Evolutionary conservation across 2,113 vertebrate species (phyloP), one percentile per base, ranked within the genome.

Genomic region (Pavo muticus): DNA sequence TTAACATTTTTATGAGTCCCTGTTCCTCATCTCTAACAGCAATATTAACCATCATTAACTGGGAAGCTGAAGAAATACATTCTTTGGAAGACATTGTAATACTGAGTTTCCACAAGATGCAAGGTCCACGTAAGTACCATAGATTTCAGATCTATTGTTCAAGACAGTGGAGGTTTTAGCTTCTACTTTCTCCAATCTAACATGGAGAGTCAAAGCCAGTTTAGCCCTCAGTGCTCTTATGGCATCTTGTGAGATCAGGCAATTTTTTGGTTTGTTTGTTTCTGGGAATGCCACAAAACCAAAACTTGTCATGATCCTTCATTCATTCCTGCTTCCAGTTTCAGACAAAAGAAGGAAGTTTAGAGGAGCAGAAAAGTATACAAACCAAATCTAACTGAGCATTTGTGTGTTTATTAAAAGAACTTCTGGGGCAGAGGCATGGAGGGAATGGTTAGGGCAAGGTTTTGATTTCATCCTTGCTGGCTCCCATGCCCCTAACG

Each of bases 401-500:
- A 84, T 84, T 87, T 88, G 2, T 79, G n/a, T 83, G 71, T 32
- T 68, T 93, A 82, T 59, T 84, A 79, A 91, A 89, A 86, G 88
- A 72, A 25, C 20, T 75, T 83, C 80, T 87, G 18, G 57, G 69
- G 44, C 37, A 90, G 44, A 40, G 69, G 67, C 16, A 48, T 2
- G 11, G 59, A 90, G 70, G 44, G 85, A 72, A 95, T 69, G 84
- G 83, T 10, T 87, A 59, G 61, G 57, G 54, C 37, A 93, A 87
- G 67, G 83, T 88, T 96, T 95, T 79, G 77, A 88, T 94, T 94
- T 93, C 80, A 70, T n/a, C 56, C 88, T 93, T 83, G 79, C 65
- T 95, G 93, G 90, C 82, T 95, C 79, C 77, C 88, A 94, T 9
- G 30, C 52, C 91, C 82, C 90, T 96, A 94, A 97, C 10, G 30